These are phyloP conservation scores for Stegostoma tigrinum DNA, from an alignment of 2,113 vertebrate genomes.

Conservation along the genomic window DNA sequence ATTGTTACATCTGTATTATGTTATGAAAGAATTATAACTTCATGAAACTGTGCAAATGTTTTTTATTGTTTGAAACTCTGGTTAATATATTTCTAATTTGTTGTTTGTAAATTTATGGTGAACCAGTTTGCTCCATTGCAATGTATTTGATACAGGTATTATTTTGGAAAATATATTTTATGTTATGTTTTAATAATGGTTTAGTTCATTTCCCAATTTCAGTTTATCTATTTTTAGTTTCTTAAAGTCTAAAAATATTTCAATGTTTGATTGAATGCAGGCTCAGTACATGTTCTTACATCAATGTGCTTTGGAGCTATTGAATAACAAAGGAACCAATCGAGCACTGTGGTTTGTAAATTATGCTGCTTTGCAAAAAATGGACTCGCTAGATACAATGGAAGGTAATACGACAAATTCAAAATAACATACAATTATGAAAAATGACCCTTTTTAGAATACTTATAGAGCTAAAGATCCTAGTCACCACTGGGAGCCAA, in stretches of 20 bases:
- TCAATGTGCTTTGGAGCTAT: slow-evolving; percentile 85
- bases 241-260: slow-evolving; percentile 10
- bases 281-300: slow-evolving; percentile 96
- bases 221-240: slow-evolving; percentile 36
- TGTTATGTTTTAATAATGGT: not conserved
- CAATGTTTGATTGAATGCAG: slow-evolving; percentile 50
- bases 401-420: slow-evolving; percentile 69
- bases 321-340: slow-evolving; percentile 79
- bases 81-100: not conserved
- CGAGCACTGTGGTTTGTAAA: slow-evolving; percentile 92
- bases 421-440: not conserved
- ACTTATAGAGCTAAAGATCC: not conserved
- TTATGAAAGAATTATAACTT: not conserved
- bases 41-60: not conserved
- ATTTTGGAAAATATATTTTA: not conserved
- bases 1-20: not conserved
- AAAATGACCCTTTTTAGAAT: not conserved
- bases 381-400: slow-evolving; percentile 97
- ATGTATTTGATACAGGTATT: not conserved
- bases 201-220: not conserved
- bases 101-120: not conserved
- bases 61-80: not conserved
- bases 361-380: slow-evolving; percentile 93
- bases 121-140: not conserved
- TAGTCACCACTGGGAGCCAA: not conserved